These are phyloP conservation scores for Choloepus didactylus DNA, from an alignment of 2,797 vertebrate genomes.

Conservation along the genomic window DNA sequence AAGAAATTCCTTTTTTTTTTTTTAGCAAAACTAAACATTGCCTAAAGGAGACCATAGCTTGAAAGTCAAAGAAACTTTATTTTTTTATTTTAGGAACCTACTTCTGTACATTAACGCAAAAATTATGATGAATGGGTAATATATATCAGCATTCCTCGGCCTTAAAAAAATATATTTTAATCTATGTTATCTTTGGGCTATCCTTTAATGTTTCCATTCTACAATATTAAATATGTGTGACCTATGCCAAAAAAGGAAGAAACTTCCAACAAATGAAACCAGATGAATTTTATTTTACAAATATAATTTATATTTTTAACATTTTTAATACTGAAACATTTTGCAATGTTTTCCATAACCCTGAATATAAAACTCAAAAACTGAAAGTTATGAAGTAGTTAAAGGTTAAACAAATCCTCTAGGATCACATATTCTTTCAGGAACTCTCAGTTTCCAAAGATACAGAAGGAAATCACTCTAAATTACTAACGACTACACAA, in stretches of 20 bases:
- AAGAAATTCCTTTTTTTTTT: neutral
- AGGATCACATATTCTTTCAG: neutral
- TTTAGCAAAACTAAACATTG: neutral
- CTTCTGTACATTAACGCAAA: neutral
- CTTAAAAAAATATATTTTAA: neutral
- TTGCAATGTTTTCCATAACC: neutral
- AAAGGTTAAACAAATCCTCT: neutral
- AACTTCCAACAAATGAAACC: neutral
- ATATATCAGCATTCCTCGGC: neutral
- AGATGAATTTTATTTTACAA: neutral
- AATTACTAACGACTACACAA: neutral
- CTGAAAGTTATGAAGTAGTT: neutral
- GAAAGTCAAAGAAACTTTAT: neutral
- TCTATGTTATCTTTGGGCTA: neutral
- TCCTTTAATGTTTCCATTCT: neutral
- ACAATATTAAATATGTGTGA: neutral
- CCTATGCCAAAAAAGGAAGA: neutral
- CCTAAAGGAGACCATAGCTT: neutral
- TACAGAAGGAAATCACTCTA: neutral
- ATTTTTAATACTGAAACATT: neutral
- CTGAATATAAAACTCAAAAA: neutral
- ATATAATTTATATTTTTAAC: neutral
- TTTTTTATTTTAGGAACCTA: neutral
- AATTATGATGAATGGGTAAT: neutral
- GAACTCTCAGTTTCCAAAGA: neutral